These are phyloP conservation scores for Falco berigora DNA, from an alignment of 2,797 vertebrate species.

Conservation along the genomic window DNA sequence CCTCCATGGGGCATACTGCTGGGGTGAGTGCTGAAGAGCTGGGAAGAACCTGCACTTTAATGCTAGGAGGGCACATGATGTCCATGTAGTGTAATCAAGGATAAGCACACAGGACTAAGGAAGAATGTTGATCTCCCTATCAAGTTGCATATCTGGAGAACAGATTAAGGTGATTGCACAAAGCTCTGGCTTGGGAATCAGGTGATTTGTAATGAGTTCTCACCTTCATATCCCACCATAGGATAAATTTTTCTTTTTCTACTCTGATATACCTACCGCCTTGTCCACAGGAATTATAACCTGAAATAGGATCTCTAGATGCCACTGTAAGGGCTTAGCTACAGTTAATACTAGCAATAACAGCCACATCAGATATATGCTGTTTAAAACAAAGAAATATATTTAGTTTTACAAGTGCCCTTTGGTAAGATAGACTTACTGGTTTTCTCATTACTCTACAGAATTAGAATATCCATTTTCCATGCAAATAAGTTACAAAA, in stretches of 20 bases:
- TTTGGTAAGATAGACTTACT: slow-evolving; percentile 23
- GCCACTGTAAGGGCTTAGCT: not conserved
- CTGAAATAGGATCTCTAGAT: not conserved
- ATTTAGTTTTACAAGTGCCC: slow-evolving; percentile 1
- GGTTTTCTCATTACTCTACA: slow-evolving; percentile 10
- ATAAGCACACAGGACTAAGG: not conserved
- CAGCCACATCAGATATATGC: not conserved
- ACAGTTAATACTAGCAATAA: not conserved
- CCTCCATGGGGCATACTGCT: not conserved
- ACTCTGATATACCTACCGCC: not conserved
- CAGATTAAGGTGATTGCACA: fast-evolving
- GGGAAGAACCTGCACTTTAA: not conserved
- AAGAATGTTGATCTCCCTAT: fast-evolving
- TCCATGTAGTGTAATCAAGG: fast-evolving
- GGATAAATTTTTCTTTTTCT: not conserved
- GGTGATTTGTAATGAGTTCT: not conserved
- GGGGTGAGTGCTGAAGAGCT: not conserved
- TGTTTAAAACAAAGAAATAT: not conserved
- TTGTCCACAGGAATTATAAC: not conserved
- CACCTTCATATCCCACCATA: not conserved
- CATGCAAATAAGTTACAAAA: slow-evolving; percentile 12
- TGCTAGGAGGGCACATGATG: not conserved
- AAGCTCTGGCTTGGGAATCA: not conserved
- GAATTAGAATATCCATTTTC: not conserved
- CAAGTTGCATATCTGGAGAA: not conserved